phyloP scores from a whole-genome alignment of 2,888 invertebrate genomes.

The Phanerotoma sp. region DNA sequence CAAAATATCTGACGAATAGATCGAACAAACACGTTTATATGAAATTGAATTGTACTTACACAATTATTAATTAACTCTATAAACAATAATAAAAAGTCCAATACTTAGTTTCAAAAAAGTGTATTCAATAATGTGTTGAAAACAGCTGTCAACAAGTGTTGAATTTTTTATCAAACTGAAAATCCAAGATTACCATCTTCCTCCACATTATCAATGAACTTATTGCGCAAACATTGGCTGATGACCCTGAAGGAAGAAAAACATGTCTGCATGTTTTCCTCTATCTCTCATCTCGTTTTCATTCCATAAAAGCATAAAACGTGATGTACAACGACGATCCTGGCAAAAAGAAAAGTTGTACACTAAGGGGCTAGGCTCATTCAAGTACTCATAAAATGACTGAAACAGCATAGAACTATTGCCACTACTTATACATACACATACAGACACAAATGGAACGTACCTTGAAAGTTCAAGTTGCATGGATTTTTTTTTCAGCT shows the following conservation, averaged over 20 bases:
- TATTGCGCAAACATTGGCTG: too few species aligned
- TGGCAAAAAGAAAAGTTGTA: neutral
- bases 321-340: neutral
- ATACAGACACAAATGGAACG: neutral
- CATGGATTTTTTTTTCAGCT: neutral
- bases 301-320: constrained; percentile 17
- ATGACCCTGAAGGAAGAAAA: constrained; percentile 1
- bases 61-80: too few species aligned
- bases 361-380: neutral
- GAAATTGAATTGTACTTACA: too few species aligned
- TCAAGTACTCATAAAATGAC: constrained; percentile 4
- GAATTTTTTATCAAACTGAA: neutral
- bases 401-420: constrained; percentile 1
- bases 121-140: neutral
- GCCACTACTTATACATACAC: neutral
- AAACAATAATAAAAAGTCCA: too few species aligned
- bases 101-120: too few species aligned
- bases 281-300: neutral
- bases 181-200: neutral
- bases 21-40: too few species aligned
- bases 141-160: neutral
- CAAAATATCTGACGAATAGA: too few species aligned
- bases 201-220: neutral
- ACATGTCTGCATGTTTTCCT: neutral
- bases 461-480: constrained; percentile 4